A percentile compares a stretch with the other conserved stretches of the same genome.
Conservation (phyloP, 2,888 invertebrate species). For the Chaetogeoica ovagalla region DNA sequence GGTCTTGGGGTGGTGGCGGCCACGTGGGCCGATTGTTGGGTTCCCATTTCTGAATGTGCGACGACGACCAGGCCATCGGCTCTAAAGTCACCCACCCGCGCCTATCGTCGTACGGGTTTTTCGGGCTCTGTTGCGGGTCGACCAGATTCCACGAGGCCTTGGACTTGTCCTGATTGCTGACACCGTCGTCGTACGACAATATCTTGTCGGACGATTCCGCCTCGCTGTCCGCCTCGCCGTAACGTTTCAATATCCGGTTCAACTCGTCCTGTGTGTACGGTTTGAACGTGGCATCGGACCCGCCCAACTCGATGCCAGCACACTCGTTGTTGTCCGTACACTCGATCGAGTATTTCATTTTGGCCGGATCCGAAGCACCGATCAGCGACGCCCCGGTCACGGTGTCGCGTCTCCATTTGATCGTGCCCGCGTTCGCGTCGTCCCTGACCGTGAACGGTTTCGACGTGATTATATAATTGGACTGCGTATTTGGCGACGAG, state of each 20-base stretch:
- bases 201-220: slow-evolving; percentile 53
- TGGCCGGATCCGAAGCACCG: slow-evolving; percentile 45
- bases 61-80: slow-evolving; percentile 76
- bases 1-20: slow-evolving; percentile 59
- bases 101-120: slow-evolving; percentile 68
- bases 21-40: slow-evolving; percentile 65
- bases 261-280: slow-evolving; percentile 61
- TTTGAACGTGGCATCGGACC: slow-evolving; percentile 60
- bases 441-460: slow-evolving; percentile 54
- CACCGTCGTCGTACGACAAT: slow-evolving; percentile 49
- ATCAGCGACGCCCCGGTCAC: slow-evolving; percentile 43
- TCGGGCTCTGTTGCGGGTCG: slow-evolving; percentile 59
- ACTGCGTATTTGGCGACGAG: slow-evolving; percentile 29
- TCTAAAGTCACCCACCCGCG: slow-evolving; percentile 79
- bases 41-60: slow-evolving; percentile 80
- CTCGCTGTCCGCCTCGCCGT: slow-evolving; percentile 54
- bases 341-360: slow-evolving; percentile 42
- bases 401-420: slow-evolving; percentile 49
- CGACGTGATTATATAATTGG: slow-evolving; percentile 54
- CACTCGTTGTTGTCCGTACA: slow-evolving; percentile 54
- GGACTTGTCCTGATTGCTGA: slow-evolving; percentile 56
- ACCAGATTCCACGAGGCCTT: slow-evolving; percentile 57
- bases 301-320: slow-evolving; percentile 52
- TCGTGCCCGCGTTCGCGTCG: slow-evolving; percentile 40
- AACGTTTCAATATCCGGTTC: slow-evolving; percentile 56